phyloP scores from a whole-genome alignment of 1,140 invertebrate species.

The Tetranychus urticae region DNA sequence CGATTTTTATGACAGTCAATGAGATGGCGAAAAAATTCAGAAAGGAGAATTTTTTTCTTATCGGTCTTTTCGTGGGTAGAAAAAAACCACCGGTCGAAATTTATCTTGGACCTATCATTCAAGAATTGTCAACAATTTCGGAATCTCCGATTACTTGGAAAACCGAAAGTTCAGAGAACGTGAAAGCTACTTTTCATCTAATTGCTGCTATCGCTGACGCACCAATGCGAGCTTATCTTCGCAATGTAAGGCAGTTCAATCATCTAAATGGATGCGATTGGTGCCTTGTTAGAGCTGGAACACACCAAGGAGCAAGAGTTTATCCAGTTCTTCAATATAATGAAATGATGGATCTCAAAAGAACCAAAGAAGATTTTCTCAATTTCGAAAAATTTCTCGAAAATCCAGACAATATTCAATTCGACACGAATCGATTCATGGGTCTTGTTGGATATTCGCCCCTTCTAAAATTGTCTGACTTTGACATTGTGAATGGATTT shows the following conservation, averaged over 20 bases:
- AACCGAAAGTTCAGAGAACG: background rate
- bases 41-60: background rate
- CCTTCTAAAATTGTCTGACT: background rate
- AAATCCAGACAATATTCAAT: background rate
- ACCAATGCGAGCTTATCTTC: background rate
- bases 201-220: background rate
- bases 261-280: background rate
- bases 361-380: background rate
- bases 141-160: background rate
- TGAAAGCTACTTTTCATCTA: background rate
- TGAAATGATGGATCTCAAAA: background rate
- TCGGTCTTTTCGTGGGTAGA: background rate
- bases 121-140: background rate
- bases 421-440: no score
- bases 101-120: background rate
- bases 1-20: background rate
- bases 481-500: background rate
- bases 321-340: background rate
- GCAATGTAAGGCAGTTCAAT: background rate
- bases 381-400: background rate
- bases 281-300: background rate
- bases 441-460: background rate
- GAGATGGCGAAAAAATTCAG: background rate
- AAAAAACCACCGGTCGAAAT: background rate
- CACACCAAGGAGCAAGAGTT: background rate